Base-by-base conservation (phyloP, 53 echinoderm and acorn worm species). In the Henricia sp. region DNA sequence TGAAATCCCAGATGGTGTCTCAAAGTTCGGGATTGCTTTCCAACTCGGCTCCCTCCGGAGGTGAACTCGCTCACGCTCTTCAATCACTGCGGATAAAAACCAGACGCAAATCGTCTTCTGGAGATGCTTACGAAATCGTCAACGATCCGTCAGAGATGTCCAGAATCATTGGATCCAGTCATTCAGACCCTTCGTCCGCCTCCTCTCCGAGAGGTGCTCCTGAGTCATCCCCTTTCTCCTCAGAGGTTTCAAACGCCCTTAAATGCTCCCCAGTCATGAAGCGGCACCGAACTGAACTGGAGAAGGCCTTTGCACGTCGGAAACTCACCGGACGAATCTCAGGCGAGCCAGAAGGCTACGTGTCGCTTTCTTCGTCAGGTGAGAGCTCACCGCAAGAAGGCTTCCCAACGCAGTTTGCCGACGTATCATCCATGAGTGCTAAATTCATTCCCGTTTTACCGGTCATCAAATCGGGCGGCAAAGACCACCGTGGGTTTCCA, bases 1-100 rank as follows among this genome's bases (percentile, higher is more conserved):
- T 36, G 32, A 71, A 60, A 21, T 50, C 67, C 42, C 68, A 91
- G 29, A 60, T 56, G 0, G 2, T 50, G 2, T 70, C 76, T 13
- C 68, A 43, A 9, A 57, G 77, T 68, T 38, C 69, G 2, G 69
- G 42, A 6, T 68, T 67, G 83, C 19, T 37, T 6, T 39, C 83
- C 50, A 42, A 39, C 19, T 41, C 69, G 39, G 42, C 50, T 37
- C 44, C 42, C 21, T 72, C 33, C 76, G 71, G 44, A n/a, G 39
- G 29, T 54, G 57, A 85, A 63, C 69, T 85, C 1, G 51, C 77
- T 25, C 56, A 74, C 20, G 84, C 85, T 6, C 85, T 85, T 77
- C 67, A 89, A 67, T 89, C 95, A 3, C 93, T 95, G 93, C 91
- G 80, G 68, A 65, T 80, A 71, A 91, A 93, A 48, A 93, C 82